Evolutionary conservation across 2,888 invertebrate species (phyloP).

Genomic region (Nycteola revayana): DNA sequence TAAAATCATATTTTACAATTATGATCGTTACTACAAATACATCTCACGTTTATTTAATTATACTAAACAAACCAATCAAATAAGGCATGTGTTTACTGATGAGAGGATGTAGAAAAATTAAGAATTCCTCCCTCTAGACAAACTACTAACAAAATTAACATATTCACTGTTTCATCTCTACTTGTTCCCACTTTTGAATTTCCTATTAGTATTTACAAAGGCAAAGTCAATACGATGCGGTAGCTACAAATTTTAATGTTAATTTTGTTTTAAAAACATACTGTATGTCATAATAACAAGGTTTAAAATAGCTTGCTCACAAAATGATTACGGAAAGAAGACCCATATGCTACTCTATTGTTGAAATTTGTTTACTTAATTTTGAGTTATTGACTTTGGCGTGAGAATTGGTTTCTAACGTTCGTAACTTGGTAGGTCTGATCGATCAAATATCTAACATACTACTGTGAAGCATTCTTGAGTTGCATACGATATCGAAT

Average conservation of each 20-base stretch:
- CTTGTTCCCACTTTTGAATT: conserved; percentile 78
- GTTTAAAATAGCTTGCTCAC: conserved; percentile 29
- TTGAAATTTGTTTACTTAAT: conserved; percentile 73
- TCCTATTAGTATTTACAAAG: conserved; percentile 79
- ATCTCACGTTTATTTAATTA: too few species aligned
- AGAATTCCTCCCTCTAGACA: conserved; percentile 35
- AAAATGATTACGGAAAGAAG: conserved; percentile 54
- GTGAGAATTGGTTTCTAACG: conserved; percentile 78
- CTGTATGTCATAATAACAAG: conserved; percentile 27
- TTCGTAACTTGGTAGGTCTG: conserved; percentile 74
- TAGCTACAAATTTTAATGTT: conserved; percentile 58
- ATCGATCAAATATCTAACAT: conserved; percentile 66
- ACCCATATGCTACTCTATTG: conserved; percentile 61
- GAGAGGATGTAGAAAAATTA: conserved; percentile 30
- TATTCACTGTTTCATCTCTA: conserved; percentile 77
- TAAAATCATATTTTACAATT: too few species aligned
- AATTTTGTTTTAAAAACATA: conserved; percentile 25
- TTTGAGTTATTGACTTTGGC: conserved; percentile 74
- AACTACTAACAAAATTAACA: conserved; percentile 67
- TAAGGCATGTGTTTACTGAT: too few species aligned
- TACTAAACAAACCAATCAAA: too few species aligned
- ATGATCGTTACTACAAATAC: too few species aligned
- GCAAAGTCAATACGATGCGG: conserved; percentile 71
- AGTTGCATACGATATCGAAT: conserved; percentile 30
- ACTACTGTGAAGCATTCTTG: conserved; percentile 63